Base-by-base conservation (phyloP, 2,797 vertebrate species). In the Moxostoma hubbsi region DNA sequence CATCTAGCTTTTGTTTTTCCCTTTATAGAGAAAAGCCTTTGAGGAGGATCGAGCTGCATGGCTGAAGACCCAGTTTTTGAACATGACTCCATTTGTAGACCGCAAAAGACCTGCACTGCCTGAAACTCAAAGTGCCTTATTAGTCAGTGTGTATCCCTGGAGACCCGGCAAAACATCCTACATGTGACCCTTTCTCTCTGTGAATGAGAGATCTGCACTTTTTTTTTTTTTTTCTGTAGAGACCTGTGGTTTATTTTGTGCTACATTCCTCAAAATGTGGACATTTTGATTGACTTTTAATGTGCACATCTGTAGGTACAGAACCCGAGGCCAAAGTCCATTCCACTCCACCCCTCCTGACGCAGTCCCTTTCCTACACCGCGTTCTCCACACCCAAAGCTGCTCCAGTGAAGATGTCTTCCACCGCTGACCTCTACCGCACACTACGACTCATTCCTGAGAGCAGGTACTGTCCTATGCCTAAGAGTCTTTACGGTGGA, bases 41-140 rank as follows among this genome's bases (percentile, higher is more conserved):
- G 92, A 94, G 65, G 93, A 93, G 43, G 94, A 94, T 45, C 89
- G 93, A 0, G 91, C 91, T 2, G 80, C 83, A 15, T 95, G 92
- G 93, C 89, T 95, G 24, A 95, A 94, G 83, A 93, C 90, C 82
- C 93, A 95, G 59, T 94, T 95, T 90, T 89, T 95, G 83, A 94
- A 92, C 88, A 89, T 93, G 89, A 94, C 93, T 73, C 93, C 94
- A 1, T 94, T 95, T 79, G 77, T 85, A 46, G 90, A 94, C 36
- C 90, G 88, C 5, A 90, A 91, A 74, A 89, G 90, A 78, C 89
- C 87, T 55, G 93, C 91, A 7, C 87, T 88, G 2, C 86, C 92
- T 18, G 92, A 92, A 24, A 85, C 88, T 77, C 92, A 89, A 45
- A 90, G 92, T 89, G 89, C 91, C 86, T 90, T 90, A 81, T 93